Evolutionary conservation across 2,797 vertebrate genomes (phyloP).

Genomic region (Glyptemys insculpta): DNA sequence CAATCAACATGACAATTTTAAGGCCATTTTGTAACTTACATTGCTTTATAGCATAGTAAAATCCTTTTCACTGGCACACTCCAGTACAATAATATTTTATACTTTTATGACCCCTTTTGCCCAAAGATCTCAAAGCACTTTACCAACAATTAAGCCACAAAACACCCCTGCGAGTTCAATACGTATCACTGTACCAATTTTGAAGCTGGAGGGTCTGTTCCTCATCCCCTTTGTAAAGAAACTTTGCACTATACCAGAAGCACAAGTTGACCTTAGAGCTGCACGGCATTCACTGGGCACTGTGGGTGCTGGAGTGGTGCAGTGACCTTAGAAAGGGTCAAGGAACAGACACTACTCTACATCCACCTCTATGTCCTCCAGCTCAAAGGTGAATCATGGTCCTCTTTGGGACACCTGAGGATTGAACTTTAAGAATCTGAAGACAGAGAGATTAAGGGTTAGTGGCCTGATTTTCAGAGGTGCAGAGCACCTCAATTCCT

Average conservation of each 20-base stretch:
- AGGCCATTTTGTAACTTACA: neutral
- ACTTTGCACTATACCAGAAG: neutral
- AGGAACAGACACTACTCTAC: neutral
- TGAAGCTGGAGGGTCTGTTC: neutral
- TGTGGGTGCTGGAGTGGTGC: neutral
- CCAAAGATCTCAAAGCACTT: neutral
- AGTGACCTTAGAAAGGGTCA: neutral
- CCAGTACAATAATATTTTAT: neutral
- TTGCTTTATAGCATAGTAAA: neutral
- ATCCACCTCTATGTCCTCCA: neutral
- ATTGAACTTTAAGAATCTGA: neutral
- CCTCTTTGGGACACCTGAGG: neutral
- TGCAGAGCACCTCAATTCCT: neutral
- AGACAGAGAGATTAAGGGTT: neutral
- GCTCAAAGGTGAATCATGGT: neutral
- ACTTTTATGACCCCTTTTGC: neutral
- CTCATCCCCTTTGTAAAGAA: neutral
- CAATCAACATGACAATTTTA: neutral
- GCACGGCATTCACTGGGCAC: neutral
- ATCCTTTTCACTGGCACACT: neutral
- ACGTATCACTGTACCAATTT: neutral
- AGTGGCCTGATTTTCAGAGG: neutral
- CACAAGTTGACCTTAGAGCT: neutral
- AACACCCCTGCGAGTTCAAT: accelerated
- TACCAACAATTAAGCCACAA: neutral